A percentile compares a stretch with the other conserved stretches of the same genome.
phyloP scores from a whole-genome alignment of 30 jellyfish, hydroid and myxozoan species.

The Clytia hemisphaerica region DNA sequence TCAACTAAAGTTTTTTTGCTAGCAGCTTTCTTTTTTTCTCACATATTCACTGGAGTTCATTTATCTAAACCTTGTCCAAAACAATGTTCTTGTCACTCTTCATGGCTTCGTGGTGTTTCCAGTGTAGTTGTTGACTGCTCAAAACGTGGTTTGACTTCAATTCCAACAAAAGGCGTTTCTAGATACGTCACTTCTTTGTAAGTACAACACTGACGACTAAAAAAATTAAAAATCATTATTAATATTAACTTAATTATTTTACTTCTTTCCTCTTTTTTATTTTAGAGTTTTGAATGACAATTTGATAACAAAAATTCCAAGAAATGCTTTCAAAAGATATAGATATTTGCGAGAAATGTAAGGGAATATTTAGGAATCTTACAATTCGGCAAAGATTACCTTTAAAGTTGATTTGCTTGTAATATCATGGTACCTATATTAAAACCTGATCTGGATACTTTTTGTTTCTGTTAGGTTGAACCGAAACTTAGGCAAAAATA shows the following conservation, averaged over 20 bases:
- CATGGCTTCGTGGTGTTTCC: conserved; percentile 86
- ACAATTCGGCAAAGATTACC: conserved; percentile 2
- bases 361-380: background rate
- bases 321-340: conserved; percentile 49
- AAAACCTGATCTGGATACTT: no score
- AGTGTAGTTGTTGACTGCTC: conserved; percentile 89
- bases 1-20: no score
- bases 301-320: conserved; percentile 70
- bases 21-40: no score
- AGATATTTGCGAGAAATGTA: conserved; percentile 65
- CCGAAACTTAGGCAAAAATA: no score
- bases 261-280: no score
- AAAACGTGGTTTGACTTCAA: conserved; percentile 18
- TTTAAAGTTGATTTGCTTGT: background rate
- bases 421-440: no score
- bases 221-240: background rate
- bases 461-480: no score
- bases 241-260: background rate
- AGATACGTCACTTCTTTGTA: conserved; percentile 69
- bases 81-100: conserved; percentile 74
- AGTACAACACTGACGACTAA: background rate
- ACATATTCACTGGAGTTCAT: no score
- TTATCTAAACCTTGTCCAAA: conserved; percentile 60
- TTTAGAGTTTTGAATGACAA: conserved; percentile 74
- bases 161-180: conserved; percentile 59